These are phyloP conservation scores for Ichneumoninae sp. DNA, from an alignment of 2,888 invertebrate genomes.

Conservation along the genomic window DNA sequence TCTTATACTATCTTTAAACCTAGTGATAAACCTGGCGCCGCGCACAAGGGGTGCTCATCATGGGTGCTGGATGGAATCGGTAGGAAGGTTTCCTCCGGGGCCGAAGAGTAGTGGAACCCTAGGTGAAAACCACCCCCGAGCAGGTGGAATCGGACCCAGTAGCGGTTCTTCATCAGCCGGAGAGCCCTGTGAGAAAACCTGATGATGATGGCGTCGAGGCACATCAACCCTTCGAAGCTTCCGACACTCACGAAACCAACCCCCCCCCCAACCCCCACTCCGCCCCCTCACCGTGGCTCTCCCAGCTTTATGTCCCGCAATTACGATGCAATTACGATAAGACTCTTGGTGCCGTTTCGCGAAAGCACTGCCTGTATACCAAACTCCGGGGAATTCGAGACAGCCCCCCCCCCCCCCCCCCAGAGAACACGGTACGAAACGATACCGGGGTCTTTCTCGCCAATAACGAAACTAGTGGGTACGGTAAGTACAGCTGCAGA, in stretches of 20 bases:
- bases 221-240: slow-evolving; percentile 32
- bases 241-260: not conserved
- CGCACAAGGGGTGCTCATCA: slow-evolving; percentile 77
- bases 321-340: slow-evolving; percentile 74
- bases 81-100: not conserved
- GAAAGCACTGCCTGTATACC: slow-evolving; percentile 40
- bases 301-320: slow-evolving; percentile 67
- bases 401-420: not conserved
- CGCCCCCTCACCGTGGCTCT: not conserved
- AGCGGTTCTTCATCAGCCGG: slow-evolving; percentile 22
- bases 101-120: not conserved
- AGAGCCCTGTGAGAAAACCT: slow-evolving; percentile 29
- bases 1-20: too few relatives aligned
- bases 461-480: slow-evolving; percentile 12
- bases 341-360: slow-evolving; percentile 63
- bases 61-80: not conserved
- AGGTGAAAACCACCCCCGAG: not conserved
- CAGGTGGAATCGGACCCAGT: not conserved
- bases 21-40: slow-evolving; percentile 79
- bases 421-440: not conserved
- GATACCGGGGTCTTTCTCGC: slow-evolving; percentile 34
- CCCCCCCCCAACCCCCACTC: slow-evolving; percentile 7
- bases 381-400: slow-evolving; percentile 51
- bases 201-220: slow-evolving; percentile 44
- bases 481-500: slow-evolving; percentile 4